Base-by-base conservation (phyloP, 2,113 vertebrate species). In the Tragelaphus imberbis region DNA sequence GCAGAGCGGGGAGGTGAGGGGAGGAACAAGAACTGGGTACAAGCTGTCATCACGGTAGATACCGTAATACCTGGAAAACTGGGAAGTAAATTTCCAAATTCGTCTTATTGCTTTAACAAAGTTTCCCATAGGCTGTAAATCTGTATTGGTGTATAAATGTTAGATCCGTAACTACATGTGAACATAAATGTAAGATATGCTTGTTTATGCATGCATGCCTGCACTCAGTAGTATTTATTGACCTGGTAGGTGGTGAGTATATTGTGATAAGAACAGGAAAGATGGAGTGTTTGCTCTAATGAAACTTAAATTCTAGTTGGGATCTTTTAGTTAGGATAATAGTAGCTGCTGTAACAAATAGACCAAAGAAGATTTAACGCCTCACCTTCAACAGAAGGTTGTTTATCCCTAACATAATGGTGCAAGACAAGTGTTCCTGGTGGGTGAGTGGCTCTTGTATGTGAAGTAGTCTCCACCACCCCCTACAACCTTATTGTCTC, bases 281-380 rank as follows among this genome's bases (percentile, higher is more conserved):
- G 53, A 80, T 25, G 12, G 53, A 77, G 19, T 49, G 55, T 95
- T 91, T 94, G 53, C 49, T 25, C 7, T 90, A 63, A 49, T 86
- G 82, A 95, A 95, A 77, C 81, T 61, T 59, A 40, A 68, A 63
- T 96, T 93, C 93, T 65, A 68, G 40, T 86, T 75, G 36, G 19
- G 36, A 10, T 88, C 56, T 79, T n/a, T 90, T 93, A 90, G 92
- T 92, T 84, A 88, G 85, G n/a, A 19, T 95, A 75, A 96, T 71
- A 88, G 47, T 90, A 65, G 59, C 85, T 94, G 65, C 75, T 94
- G 11, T 94, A 96, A 94, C 56, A 59, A 49, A 77, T 51, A 82
- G 91, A 68, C n/a, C 80, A 77, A 96, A 95, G 65, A 87, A 14
- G 91, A 40, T 28, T 7, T 79, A 91, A 59, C 47, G 47, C 33